Evolutionary conservation across 2,797 vertebrate species (phyloP).

Genomic region (Lithobates sylvaticus): DNA sequence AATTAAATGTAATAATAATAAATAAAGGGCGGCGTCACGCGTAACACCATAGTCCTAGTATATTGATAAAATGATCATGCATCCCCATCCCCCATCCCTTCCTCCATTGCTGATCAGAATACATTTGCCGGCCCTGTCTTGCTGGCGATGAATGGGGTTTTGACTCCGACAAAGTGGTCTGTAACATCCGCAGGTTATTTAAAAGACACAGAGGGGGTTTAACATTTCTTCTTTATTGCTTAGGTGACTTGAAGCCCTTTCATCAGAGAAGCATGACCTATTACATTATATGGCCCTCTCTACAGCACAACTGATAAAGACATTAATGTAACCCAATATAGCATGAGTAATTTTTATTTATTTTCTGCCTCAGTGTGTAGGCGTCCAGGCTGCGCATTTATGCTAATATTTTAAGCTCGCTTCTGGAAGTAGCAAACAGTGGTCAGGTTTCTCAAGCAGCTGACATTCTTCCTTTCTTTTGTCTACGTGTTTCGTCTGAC

Average conservation of each 20-base stretch:
- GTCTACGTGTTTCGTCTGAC: constrained; percentile 64
- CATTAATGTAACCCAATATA: constrained; percentile 58
- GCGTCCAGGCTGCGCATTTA: constrained; percentile 37
- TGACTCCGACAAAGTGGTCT: constrained; percentile 19
- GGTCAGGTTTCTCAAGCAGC: constrained; percentile 61
- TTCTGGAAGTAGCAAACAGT: constrained; percentile 56
- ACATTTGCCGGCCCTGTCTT: not conserved
- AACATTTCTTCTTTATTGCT: constrained; percentile 56
- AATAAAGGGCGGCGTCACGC: too few relatives aligned
- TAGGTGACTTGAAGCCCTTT: constrained; percentile 45
- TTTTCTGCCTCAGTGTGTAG: constrained; percentile 42
- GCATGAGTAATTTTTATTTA: constrained; percentile 57
- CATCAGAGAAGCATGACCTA: constrained; percentile 62
- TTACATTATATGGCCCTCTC: constrained; percentile 48
- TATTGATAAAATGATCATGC: too few relatives aligned
- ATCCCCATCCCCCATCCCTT: too few relatives aligned
- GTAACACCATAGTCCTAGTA: too few relatives aligned
- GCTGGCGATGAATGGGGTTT: constrained; percentile 10
- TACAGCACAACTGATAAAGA: constrained; percentile 55
- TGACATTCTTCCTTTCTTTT: constrained; percentile 55
- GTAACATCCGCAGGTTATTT: constrained; percentile 2
- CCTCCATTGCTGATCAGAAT: not conserved
- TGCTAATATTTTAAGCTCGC: constrained; percentile 42
- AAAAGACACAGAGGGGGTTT: constrained; percentile 27
- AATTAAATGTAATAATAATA: too few relatives aligned